These are phyloP conservation scores for Dufourea novaeangliae DNA, from an alignment of 1,140 invertebrate genomes.

Conservation along the genomic window DNA sequence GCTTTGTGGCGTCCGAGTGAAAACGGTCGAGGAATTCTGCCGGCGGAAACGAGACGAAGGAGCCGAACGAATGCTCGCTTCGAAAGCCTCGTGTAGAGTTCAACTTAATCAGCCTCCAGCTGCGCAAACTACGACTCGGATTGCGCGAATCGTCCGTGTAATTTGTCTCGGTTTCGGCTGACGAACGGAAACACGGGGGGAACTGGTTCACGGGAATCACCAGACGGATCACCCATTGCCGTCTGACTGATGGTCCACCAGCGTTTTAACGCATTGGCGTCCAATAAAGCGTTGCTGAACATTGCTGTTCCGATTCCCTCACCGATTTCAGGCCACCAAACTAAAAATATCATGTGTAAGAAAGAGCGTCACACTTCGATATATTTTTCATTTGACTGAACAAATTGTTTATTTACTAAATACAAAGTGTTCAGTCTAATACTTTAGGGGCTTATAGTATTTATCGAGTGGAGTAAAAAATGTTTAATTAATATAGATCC, in stretches of 20 bases:
- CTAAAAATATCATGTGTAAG: too few relatives aligned
- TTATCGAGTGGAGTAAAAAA: too few relatives aligned
- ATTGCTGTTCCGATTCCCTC: too few relatives aligned
- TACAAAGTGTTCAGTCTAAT: too few relatives aligned
- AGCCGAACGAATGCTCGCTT: not conserved
- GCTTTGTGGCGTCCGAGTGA: not conserved
- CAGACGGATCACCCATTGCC: not conserved
- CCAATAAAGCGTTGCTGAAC: too few relatives aligned
- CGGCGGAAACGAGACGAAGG: not conserved
- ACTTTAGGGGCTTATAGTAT: too few relatives aligned
- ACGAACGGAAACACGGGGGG: not conserved
- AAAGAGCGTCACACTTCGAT: too few relatives aligned
- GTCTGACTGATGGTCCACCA: not conserved
- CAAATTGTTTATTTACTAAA: too few relatives aligned
- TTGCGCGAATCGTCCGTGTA: not conserved
- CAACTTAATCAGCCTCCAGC: conserved; percentile 12
- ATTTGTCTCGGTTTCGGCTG: conserved; percentile 1
- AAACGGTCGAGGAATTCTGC: not conserved
- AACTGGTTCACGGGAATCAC: not conserved
- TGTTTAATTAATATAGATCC: too few relatives aligned
- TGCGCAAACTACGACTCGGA: not conserved
- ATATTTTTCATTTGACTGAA: too few relatives aligned
- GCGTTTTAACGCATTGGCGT: too few relatives aligned
- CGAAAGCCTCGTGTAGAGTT: not conserved
- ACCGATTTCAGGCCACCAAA: too few relatives aligned